phyloP scores from a whole-genome alignment of 2,113 vertebrate genomes.

The Carlito syrichta region DNA sequence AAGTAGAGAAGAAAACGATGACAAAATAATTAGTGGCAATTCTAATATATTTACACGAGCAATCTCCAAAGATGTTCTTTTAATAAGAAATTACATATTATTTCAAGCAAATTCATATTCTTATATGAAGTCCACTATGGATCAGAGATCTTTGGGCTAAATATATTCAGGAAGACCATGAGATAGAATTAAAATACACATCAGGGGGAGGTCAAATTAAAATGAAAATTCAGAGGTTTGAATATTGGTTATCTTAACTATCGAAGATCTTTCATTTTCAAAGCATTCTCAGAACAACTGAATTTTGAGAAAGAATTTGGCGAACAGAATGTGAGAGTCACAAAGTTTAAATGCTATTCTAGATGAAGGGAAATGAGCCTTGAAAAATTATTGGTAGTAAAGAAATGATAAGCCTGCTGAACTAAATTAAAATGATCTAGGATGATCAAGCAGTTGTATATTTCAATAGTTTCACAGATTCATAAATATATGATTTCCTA shows the following conservation, averaged over 20 bases:
- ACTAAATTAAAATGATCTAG: not conserved
- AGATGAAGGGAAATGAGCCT: not conserved
- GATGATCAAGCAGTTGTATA: not conserved
- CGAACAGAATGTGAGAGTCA: not conserved
- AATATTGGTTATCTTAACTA: not conserved
- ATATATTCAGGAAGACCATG: not conserved
- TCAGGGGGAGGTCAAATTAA: not conserved
- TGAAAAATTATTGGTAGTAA: not conserved
- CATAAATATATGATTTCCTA: not conserved
- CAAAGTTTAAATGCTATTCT: not conserved
- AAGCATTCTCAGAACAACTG: not conserved
- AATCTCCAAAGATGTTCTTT: not conserved
- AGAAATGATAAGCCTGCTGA: not conserved
- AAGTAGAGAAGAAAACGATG: not conserved
- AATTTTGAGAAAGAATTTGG: constrained; percentile 1
- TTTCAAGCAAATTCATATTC: not conserved
- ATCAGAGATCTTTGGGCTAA: not conserved
- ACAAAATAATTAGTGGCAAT: not conserved
- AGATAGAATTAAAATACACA: constrained; percentile 19
- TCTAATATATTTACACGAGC: not conserved
- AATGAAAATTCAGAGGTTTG: not conserved
- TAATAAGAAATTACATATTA: not conserved
- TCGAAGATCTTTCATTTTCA: not conserved
- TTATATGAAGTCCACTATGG: not conserved
- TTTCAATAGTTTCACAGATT: not conserved